Conservation (phyloP, 2,113 vertebrate species). For the Chiloscyllium plagiosum region DNA sequence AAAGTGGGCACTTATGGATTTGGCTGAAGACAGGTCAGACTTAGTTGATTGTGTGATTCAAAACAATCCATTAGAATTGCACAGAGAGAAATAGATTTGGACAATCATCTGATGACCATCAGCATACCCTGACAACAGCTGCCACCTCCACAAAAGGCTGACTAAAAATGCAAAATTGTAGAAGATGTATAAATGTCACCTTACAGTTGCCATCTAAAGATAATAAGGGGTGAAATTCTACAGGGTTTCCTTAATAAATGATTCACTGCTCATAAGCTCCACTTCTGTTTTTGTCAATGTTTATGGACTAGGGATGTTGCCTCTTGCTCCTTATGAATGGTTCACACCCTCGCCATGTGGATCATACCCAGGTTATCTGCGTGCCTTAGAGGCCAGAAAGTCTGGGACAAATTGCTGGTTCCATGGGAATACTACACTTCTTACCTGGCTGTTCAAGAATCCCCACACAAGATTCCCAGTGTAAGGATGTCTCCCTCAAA, state of each 20-base stretch:
- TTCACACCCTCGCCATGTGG: background rate
- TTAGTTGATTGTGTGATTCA: background rate
- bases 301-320: background rate
- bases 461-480: background rate
- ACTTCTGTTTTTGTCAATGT: background rate
- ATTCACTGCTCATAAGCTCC: background rate
- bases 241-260: background rate
- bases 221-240: background rate
- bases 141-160: background rate
- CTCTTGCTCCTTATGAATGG: background rate
- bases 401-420: background rate
- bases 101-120: background rate
- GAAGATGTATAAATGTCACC: background rate
- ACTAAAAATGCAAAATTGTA: background rate
- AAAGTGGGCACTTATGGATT: background rate
- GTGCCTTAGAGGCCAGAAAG: background rate
- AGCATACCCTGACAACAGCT: background rate
- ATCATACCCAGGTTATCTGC: background rate
- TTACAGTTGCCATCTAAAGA: background rate
- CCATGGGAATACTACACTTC: background rate
- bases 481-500: background rate
- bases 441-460: background rate
- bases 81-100: background rate
- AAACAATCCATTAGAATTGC: background rate
- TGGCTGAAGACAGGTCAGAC: background rate